These are phyloP conservation scores for Echiichthys vipera DNA, from an alignment of 2,797 vertebrate genomes.

Conservation along the genomic window DNA sequence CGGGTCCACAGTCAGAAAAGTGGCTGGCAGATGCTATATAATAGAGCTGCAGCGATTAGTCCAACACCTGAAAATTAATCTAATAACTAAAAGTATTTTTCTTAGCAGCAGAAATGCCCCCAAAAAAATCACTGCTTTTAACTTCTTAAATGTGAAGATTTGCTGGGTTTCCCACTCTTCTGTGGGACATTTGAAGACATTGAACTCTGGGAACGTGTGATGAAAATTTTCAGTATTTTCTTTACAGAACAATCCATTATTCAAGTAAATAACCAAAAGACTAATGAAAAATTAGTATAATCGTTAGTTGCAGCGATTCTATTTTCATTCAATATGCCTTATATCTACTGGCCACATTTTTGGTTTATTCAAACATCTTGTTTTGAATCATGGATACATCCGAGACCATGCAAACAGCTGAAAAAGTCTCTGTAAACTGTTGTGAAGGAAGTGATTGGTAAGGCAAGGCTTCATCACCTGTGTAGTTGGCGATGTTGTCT, in stretches of 20 bases:
- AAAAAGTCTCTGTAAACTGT: conserved; percentile 19
- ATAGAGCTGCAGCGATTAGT: not conserved
- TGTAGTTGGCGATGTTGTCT: conserved; percentile 97
- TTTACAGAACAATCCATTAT: not conserved
- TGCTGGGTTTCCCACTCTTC: not conserved
- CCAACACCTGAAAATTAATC: not conserved
- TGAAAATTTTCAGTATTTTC: not conserved
- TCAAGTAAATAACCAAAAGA: not conserved
- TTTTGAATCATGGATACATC: not conserved
- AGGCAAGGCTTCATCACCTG: conserved; percentile 83
- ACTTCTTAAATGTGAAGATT: not conserved
- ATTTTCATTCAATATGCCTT: not conserved
- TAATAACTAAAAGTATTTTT: not conserved
- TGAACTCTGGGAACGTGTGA: not conserved
- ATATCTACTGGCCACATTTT: not conserved
- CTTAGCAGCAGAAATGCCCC: not conserved
- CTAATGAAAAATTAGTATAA: not conserved
- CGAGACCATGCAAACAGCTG: not conserved
- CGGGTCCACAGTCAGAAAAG: not conserved
- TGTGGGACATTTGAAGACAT: not conserved
- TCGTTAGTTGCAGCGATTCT: not conserved
- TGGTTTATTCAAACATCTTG: not conserved
- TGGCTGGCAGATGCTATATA: not conserved
- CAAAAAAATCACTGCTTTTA: too few relatives aligned
- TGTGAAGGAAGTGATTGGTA: not conserved